Evolutionary conservation across 2,797 vertebrate genomes (phyloP), one percentile per base, ranked within the genome.

Genomic region (Carduelis carduelis): DNA sequence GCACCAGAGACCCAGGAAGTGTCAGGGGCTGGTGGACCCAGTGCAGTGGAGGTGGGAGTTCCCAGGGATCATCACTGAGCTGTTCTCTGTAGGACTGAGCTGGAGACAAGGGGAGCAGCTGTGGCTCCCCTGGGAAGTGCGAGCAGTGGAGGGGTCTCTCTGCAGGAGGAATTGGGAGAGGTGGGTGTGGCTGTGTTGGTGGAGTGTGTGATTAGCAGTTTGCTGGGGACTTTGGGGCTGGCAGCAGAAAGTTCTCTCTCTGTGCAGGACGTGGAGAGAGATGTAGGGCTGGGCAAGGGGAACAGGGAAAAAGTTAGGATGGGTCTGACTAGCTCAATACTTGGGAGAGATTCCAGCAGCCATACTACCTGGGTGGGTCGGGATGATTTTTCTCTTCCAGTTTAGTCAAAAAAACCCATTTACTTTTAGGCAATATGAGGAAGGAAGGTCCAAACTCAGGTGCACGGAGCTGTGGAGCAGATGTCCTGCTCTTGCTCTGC

Each of bases 41-140:
- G 4, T 7, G 16, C 60, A 52, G 21, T 0, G 4, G 41, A 47
- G 10, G 15, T 91, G 37, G 23, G 27, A 70, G 9, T 6, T 68
- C 57, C 72, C 24, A 24, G 44, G 28, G 46, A 52, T 9, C 2
- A 10, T 23, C 18, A 16, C 0, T 23, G 69, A 77, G 22, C 19
- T 9, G 11, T 27, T 28, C 14, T 4, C 10, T 9, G 15, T 9
- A 18, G 14, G 28, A 41, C 6, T 34, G 53, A 95, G 37, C 23
- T 59, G 13, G 16, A 74, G 13, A 39, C 1, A 9, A 47, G 49
- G 14, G 12, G 37, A 39, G 37, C 37, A 20, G 14, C 30, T 0
- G 0, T 37, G 24, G 5, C 11, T 87, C 15, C 11, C 32, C 28
- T 41, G 30, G n/a, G 46, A 86, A 41, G 16, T 0, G 7, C 0